Percentiles rank a stretch among this genome's conserved stretches.
These are phyloP conservation scores for Xestobium rufovillosum DNA, from an alignment of 2,888 invertebrate species.

Conservation along the genomic window DNA sequence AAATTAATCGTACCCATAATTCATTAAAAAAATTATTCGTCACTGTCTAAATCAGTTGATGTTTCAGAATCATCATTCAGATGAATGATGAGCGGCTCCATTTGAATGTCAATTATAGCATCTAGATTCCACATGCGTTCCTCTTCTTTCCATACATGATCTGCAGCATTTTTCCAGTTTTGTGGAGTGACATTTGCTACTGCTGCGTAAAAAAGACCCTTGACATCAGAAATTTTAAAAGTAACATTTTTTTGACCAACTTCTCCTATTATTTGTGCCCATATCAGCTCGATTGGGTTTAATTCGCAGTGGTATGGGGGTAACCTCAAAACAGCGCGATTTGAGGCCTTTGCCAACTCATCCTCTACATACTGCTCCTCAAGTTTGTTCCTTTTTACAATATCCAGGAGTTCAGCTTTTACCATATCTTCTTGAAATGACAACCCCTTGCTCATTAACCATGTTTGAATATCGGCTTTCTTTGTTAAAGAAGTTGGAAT, in stretches of 20 bases:
- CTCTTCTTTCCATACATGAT: slow-evolving; percentile 17
- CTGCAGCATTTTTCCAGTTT: slow-evolving; percentile 17
- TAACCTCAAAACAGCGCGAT: slow-evolving; percentile 26
- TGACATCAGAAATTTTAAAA: slow-evolving; percentile 22
- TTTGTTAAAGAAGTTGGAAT: slow-evolving; percentile 10
- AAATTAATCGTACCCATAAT: too few relatives aligned
- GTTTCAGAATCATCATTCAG: slow-evolving; percentile 6
- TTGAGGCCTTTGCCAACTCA: slow-evolving; percentile 22
- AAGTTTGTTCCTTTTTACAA: slow-evolving; percentile 14
- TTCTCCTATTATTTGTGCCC: slow-evolving; percentile 17
- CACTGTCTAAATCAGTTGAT: too few relatives aligned
- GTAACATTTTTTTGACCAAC: slow-evolving; percentile 19
- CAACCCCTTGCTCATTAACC: slow-evolving; percentile 19
- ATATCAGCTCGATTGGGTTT: slow-evolving; percentile 27
- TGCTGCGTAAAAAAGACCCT: slow-evolving; percentile 8
- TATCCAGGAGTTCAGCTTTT: slow-evolving; percentile 19
- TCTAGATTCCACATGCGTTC: slow-evolving; percentile 22
- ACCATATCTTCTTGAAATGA: slow-evolving; percentile 19
- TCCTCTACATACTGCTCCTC: slow-evolving; percentile 22
- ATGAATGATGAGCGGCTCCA: slow-evolving; percentile 15
- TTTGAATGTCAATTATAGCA: slow-evolving; percentile 16
- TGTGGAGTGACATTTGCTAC: slow-evolving; percentile 14
- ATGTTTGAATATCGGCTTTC: slow-evolving; percentile 17
- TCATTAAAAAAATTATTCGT: too few relatives aligned
- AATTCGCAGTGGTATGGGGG: slow-evolving; percentile 29